A percentile compares a stretch with the other conserved stretches of the same genome.
Conservation (phyloP, 2,888 invertebrate genomes). For the Operophtera brumata region DNA sequence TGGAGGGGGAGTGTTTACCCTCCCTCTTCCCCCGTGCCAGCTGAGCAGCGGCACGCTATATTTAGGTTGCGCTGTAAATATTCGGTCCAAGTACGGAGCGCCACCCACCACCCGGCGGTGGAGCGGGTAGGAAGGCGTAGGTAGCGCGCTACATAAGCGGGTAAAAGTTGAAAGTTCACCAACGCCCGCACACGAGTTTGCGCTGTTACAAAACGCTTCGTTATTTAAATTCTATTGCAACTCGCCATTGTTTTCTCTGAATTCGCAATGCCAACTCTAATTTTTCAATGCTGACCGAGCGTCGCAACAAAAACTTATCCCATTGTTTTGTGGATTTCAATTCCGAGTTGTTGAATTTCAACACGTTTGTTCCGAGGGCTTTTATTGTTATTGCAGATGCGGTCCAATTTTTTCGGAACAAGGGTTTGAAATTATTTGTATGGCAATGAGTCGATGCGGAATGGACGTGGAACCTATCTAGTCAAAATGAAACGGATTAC, state of each 20-base stretch:
- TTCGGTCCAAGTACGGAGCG: slow-evolving; percentile 77
- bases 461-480: slow-evolving; percentile 53
- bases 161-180: slow-evolving; percentile 80
- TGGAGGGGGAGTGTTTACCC: slow-evolving; percentile 68
- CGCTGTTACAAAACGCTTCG: slow-evolving; percentile 72
- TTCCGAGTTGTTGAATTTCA: slow-evolving; percentile 49
- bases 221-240: slow-evolving; percentile 81
- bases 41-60: slow-evolving; percentile 79
- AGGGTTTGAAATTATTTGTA: slow-evolving; percentile 53
- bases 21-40: slow-evolving; percentile 68
- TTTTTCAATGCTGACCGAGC: slow-evolving; percentile 60
- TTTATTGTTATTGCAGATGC: slow-evolving; percentile 56
- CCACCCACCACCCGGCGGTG: slow-evolving; percentile 41
- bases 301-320: slow-evolving; percentile 48
- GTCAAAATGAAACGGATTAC: slow-evolving; percentile 64
- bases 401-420: slow-evolving; percentile 61
- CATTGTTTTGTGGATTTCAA: slow-evolving; percentile 57
- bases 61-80: slow-evolving; percentile 81
- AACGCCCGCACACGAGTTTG: slow-evolving; percentile 69
- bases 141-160: slow-evolving; percentile 61
- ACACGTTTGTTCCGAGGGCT: slow-evolving; percentile 47
- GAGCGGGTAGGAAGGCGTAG: slow-evolving; percentile 43
- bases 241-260: slow-evolving; percentile 75
- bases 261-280: slow-evolving; percentile 65
- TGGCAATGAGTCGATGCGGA: slow-evolving; percentile 46